Base-by-base conservation (phyloP, 1,140 invertebrate genomes). In the Trichogramma pretiosum region DNA sequence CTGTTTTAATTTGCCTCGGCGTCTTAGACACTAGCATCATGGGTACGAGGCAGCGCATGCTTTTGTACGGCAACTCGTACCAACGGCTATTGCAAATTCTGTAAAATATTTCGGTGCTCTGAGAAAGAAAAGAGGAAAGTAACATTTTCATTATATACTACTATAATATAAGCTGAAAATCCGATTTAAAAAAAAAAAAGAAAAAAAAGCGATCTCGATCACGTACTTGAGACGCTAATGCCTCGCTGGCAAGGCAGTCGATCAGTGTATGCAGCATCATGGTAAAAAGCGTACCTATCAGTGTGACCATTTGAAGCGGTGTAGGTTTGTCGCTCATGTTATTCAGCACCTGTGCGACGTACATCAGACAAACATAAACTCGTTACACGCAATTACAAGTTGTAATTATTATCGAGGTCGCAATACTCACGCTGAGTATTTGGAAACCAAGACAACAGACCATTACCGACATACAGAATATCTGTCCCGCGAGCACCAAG, bases 211-310 rank as follows among this genome's bases (percentile, higher is more conserved):
- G 7, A 7, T 18, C 4, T 36, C 11, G 24, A 28, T 16, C 8
- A 33, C 39, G 40, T 36, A 36, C 38, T 23, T 24, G 37, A 9
- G 14, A 3, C 19, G 46, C 30, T 2, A 48, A 23, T 10, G 0
- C 36, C 33, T 48, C 46, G 23, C 46, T 33, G 8, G 38, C 46
- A 30, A 41, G 28, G 10, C 38, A 42, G 21, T 48, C 8, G 9
- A 41, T 8, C 8, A 48, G 21, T 7, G 21, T 48, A 18, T 42
- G 46, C 1, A 48, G 2, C 32, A 38, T 38, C 13, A 38, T 28
- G 5, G 13, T 11, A 5, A 38, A 22, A 2, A 46, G 2, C 13
- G 35, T 38, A 2, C 44, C 35, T 11, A 1, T 8, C 8, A 46
- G 18, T 9, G 19, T 17, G 1, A 32, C 11, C 3, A 46, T 8